Percentiles rank a stretch among this genome's conserved stretches.
Evolutionary conservation across 2,888 invertebrate species (phyloP).

Genomic region (Cremastobaeus sp.): DNA sequence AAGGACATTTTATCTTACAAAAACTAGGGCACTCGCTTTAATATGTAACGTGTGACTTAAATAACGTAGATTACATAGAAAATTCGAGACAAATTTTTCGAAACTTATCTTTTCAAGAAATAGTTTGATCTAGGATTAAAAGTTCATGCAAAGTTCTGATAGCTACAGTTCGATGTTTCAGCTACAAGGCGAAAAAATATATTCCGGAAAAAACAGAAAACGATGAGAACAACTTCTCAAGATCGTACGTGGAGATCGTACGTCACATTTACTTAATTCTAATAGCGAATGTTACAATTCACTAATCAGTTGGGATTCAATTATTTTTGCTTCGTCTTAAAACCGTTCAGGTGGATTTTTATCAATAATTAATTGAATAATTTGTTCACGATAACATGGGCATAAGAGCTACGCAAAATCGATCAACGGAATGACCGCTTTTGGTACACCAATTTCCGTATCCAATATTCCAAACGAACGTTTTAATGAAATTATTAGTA

Average conservation of each 20-base stretch:
- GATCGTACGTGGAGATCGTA: no score
- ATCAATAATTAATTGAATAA: slow-evolving; percentile 41
- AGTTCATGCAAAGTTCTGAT: neutral
- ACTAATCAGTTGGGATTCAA: neutral
- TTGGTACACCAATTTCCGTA: slow-evolving; percentile 54
- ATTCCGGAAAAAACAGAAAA: no score
- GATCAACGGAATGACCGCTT: slow-evolving; percentile 47
- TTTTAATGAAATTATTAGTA: slow-evolving; percentile 56
- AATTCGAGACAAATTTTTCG: slow-evolving; percentile 17
- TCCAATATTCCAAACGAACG: slow-evolving; percentile 39
- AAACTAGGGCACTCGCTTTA: slow-evolving; percentile 43
- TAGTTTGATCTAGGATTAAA: neutral
- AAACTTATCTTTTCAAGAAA: slow-evolving; percentile 1
- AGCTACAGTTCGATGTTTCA: neutral
- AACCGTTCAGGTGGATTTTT: no score
- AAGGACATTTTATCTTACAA: slow-evolving; percentile 53
- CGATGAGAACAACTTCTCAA: no score
- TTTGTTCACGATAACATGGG: slow-evolving; percentile 31
- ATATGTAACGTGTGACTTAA: slow-evolving; percentile 26
- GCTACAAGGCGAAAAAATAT: no score
- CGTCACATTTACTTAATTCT: no score
- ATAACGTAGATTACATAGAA: slow-evolving; percentile 26
- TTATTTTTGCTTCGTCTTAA: no score
- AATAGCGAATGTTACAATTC: neutral
- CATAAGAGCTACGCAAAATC: slow-evolving; percentile 42